Conservation (phyloP, 2,888 invertebrate species). For the Stegana nigrithorax region DNA sequence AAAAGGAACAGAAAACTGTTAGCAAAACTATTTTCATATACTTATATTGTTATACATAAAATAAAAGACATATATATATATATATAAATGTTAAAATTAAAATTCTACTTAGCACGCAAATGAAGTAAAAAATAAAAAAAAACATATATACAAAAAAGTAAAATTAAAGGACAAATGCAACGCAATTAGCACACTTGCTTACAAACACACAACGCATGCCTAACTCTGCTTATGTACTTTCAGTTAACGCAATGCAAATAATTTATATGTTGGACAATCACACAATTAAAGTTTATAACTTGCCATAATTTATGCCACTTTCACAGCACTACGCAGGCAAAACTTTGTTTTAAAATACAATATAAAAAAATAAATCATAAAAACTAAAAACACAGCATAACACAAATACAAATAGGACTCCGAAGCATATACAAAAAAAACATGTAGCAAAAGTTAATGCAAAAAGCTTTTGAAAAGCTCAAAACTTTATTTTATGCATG, state of each 20-base stretch:
- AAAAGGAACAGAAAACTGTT: not conserved
- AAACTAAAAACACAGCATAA: conserved; percentile 36
- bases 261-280: conserved; percentile 35
- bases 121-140: not conserved
- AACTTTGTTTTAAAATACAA: conserved; percentile 28
- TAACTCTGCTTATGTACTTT: not conserved
- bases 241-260: not conserved
- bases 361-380: conserved; percentile 13
- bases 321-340: conserved; percentile 17
- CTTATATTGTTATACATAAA: conserved; percentile 26
- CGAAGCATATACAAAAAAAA: conserved; percentile 20
- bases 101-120: too few relatives aligned
- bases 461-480: not conserved
- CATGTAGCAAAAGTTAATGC: conserved; percentile 1
- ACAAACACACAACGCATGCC: not conserved
- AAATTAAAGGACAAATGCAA: not conserved
- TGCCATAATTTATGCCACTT: not conserved
- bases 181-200: not conserved
- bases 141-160: not conserved
- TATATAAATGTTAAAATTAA: conserved; percentile 1
- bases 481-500: not conserved
- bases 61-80: too few relatives aligned
- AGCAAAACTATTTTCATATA: conserved; percentile 41
- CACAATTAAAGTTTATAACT: conserved; percentile 19
- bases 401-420: conserved; percentile 6